These are phyloP conservation scores for Branchellion lobata DNA, from an alignment of 2,888 invertebrate genomes.

Conservation along the genomic window DNA sequence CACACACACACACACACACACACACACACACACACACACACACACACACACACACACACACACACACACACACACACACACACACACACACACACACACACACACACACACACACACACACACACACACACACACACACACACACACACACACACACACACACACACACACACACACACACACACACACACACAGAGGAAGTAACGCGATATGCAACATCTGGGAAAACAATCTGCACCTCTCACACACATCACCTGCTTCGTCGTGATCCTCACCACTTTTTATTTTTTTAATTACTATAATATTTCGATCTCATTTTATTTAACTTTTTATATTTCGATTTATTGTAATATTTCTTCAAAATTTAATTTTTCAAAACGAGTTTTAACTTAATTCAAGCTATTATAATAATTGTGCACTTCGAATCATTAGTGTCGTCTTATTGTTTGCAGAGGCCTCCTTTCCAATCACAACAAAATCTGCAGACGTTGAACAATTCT, in stretches of 20 bases:
- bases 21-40: neutral
- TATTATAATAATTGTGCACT: too few species aligned
- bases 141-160: conserved; percentile 37
- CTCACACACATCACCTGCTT: neutral
- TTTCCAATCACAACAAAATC: too few species aligned
- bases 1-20: conserved; percentile 35
- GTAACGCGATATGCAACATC: neutral
- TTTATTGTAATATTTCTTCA: too few species aligned
- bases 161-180: conserved; percentile 39
- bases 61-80: neutral
- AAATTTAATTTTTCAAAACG: too few species aligned
- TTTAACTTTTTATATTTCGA: too few species aligned
- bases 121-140: conserved; percentile 43
- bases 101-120: conserved; percentile 36
- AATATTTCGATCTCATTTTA: too few species aligned
- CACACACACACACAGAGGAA: conserved; percentile 19
- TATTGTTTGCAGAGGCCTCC: too few species aligned
- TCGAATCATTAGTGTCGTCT: too few species aligned
- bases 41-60: neutral
- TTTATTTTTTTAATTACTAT: too few species aligned
- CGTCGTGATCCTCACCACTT: neutral
- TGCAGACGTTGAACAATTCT: too few species aligned
- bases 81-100: conserved; percentile 34
- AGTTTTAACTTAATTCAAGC: too few species aligned
- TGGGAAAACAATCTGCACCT: neutral